Conservation (phyloP, 2,113 vertebrate species). For the Scytalopus superciliaris region DNA sequence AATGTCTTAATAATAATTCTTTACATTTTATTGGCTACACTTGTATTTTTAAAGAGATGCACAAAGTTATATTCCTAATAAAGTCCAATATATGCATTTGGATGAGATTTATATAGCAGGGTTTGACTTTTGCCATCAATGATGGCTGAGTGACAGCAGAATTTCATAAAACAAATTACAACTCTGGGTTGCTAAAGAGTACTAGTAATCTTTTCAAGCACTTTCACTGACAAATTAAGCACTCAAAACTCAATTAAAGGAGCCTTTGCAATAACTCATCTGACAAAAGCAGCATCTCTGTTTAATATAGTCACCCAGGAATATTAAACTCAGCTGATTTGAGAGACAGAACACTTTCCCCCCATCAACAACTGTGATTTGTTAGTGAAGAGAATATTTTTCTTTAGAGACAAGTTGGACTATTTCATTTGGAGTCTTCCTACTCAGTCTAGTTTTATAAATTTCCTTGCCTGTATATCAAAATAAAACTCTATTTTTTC, state of each 20-base stretch:
- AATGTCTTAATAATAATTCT: neutral
- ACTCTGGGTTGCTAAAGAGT: neutral
- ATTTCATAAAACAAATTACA: neutral
- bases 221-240: neutral
- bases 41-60: neutral
- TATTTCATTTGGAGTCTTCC: neutral
- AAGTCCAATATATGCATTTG: neutral
- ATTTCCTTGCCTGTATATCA: neutral
- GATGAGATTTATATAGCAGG: neutral
- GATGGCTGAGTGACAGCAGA: neutral
- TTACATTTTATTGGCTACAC: neutral
- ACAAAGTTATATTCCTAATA: neutral
- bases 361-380: neutral
- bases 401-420: neutral
- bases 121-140: neutral
- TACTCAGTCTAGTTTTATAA: neutral
- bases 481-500: neutral
- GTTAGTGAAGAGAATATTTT: neutral
- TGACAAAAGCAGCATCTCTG: neutral
- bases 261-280: neutral
- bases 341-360: neutral
- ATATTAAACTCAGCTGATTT: neutral
- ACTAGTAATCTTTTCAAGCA: neutral
- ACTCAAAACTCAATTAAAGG: neutral
- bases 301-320: neutral